phyloP scores from a whole-genome alignment of 1,140 invertebrate genomes.

The Orius insidiosus region DNA sequence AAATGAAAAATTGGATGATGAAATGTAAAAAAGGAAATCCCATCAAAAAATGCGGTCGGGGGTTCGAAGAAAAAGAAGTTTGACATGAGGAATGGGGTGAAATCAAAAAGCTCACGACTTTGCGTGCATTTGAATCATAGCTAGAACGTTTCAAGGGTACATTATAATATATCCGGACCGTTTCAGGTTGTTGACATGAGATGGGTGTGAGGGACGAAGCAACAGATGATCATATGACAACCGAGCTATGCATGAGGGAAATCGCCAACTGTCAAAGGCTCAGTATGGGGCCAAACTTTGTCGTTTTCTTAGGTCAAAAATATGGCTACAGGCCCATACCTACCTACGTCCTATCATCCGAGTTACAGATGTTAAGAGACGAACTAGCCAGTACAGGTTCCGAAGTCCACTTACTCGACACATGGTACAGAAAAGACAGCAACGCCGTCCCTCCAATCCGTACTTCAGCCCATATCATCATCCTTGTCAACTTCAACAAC shows the following conservation, averaged over 20 bases:
- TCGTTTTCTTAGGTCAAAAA: slow-evolving; percentile 93
- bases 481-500: slow-evolving; percentile 94
- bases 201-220: slow-evolving; percentile 92
- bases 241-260: slow-evolving; percentile 93
- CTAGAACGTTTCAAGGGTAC: too few relatives aligned
- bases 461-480: slow-evolving; percentile 95
- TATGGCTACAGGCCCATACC: slow-evolving; percentile 96
- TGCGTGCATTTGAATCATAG: too few relatives aligned
- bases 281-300: slow-evolving; percentile 96
- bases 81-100: too few relatives aligned
- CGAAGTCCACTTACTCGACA: slow-evolving; percentile 70
- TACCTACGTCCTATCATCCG: slow-evolving; percentile 81
- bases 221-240: slow-evolving; percentile 98
- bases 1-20: too few relatives aligned
- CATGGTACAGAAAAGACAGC: slow-evolving; percentile 91
- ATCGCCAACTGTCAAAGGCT: slow-evolving; percentile 93
- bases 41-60: too few relatives aligned
- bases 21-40: too few relatives aligned
- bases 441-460: slow-evolving; percentile 84
- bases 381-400: slow-evolving; percentile 59
- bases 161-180: slow-evolving; percentile 9
- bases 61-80: too few relatives aligned
- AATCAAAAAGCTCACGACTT: too few relatives aligned
- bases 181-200: slow-evolving; percentile 91
- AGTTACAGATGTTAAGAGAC: slow-evolving; percentile 73